These are phyloP conservation scores for Trichechus manatus DNA, from an alignment of 2,113 vertebrate genomes.

Conservation along the genomic window DNA sequence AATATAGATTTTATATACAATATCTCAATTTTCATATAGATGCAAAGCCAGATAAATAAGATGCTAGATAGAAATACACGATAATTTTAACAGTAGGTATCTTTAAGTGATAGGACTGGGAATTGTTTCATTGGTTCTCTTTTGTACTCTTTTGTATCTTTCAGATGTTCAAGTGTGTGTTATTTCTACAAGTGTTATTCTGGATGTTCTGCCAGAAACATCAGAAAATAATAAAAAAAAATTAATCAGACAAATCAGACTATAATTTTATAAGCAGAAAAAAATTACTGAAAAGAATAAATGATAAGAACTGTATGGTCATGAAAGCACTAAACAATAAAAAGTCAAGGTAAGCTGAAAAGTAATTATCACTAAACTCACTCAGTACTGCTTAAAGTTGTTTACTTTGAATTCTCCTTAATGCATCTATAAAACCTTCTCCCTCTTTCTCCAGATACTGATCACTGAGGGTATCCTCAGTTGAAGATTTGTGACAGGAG, in stretches of 20 bases:
- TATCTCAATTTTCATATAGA: conserved; percentile 28
- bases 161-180: not conserved
- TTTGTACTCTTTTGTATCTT: conserved; percentile 10
- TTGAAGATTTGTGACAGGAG: not conserved
- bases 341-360: not conserved
- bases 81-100: not conserved
- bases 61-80: not conserved
- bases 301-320: not conserved
- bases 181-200: not conserved
- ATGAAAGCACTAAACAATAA: not conserved
- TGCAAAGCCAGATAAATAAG: conserved; percentile 19
- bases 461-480: not conserved
- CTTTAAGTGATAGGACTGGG: not conserved
- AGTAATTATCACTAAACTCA: not conserved
- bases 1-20: not conserved
- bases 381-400: not conserved
- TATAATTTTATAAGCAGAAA: conserved; percentile 23
- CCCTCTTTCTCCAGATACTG: not conserved
- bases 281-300: not conserved
- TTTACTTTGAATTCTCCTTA: not conserved
- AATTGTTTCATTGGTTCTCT: not conserved
- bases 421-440: not conserved
- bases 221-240: not conserved
- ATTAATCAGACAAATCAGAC: not conserved
- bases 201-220: not conserved